Percentiles rank a stretch among this genome's conserved stretches.
Evolutionary conservation across 2,888 invertebrate species (phyloP).

Genomic region (Volucella zonaria): DNA sequence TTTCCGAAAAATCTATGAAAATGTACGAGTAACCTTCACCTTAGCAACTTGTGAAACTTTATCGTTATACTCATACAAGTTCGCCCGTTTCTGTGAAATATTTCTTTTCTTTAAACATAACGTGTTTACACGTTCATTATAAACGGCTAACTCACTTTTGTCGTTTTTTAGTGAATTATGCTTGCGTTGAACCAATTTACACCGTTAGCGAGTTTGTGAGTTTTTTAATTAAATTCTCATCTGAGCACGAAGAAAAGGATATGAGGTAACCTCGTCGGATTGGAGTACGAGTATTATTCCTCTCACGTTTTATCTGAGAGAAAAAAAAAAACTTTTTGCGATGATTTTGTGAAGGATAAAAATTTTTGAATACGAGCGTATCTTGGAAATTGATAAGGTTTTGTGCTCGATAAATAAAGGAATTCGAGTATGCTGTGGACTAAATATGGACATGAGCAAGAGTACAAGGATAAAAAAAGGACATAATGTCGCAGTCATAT

Average conservation of each 20-base stretch:
- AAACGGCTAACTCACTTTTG: not conserved
- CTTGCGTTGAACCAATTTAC: conserved; percentile 11
- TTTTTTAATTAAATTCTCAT: conserved; percentile 41
- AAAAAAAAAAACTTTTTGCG: conserved; percentile 8
- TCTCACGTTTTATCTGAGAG: not conserved
- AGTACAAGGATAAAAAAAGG: not conserved
- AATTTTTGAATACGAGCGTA: not conserved
- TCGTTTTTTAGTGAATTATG: not conserved
- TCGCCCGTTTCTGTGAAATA: not conserved
- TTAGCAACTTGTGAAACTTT: conserved; percentile 7
- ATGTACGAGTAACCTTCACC: conserved; percentile 14
- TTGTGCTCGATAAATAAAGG: not conserved
- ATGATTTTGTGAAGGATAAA: conserved; percentile 19
- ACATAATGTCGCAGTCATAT: conserved; percentile 13
- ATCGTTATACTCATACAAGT: not conserved
- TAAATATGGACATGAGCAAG: not conserved
- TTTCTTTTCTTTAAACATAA: not conserved
- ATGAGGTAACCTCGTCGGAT: not conserved
- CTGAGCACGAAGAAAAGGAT: not conserved
- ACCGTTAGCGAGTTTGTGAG: not conserved
- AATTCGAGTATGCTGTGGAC: not conserved
- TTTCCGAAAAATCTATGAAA: not conserved
- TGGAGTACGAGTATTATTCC: not conserved
- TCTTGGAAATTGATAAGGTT: not conserved
- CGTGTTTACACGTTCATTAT: conserved; percentile 2